Evolutionary conservation across 1,140 invertebrate genomes (phyloP).

Genomic region (Trissolcus basalis): DNA sequence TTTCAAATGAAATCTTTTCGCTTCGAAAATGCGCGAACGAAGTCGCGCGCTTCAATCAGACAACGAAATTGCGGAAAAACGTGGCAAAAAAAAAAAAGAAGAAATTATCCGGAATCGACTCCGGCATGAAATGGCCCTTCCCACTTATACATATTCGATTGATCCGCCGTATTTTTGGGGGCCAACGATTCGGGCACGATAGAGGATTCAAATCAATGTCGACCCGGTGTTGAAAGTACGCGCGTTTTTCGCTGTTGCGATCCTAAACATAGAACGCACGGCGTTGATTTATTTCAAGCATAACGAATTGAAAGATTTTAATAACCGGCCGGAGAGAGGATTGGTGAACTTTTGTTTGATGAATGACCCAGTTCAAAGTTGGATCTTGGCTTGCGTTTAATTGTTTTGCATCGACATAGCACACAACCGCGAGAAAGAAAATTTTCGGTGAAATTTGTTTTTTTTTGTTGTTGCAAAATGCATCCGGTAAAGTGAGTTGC

Average conservation of each 20-base stretch:
- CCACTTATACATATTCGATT: neutral
- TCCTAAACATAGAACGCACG: neutral
- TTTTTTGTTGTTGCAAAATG: slow-evolving; percentile 3
- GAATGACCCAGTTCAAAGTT: too few relatives aligned
- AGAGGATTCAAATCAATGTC: too few relatives aligned
- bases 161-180: too few relatives aligned
- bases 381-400: slow-evolving; percentile 13
- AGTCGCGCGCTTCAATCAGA: slow-evolving; percentile 8
- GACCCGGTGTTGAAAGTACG: too few relatives aligned
- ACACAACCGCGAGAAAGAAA: too few relatives aligned
- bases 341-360: slow-evolving; percentile 19
- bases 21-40: neutral
- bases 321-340: slow-evolving; percentile 2
- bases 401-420: too few relatives aligned
- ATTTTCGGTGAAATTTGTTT: too few relatives aligned
- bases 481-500: slow-evolving; percentile 35
- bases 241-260: neutral
- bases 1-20: slow-evolving; percentile 10
- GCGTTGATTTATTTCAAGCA: too few relatives aligned
- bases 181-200: too few relatives aligned
- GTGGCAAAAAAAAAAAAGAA: neutral
- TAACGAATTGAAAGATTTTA: too few relatives aligned
- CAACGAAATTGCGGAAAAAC: neutral
- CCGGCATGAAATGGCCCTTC: neutral
- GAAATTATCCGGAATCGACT: slow-evolving; percentile 1